Conservation (phyloP, 2,888 invertebrate genomes). For the Mesorhabditis belari region DNA sequence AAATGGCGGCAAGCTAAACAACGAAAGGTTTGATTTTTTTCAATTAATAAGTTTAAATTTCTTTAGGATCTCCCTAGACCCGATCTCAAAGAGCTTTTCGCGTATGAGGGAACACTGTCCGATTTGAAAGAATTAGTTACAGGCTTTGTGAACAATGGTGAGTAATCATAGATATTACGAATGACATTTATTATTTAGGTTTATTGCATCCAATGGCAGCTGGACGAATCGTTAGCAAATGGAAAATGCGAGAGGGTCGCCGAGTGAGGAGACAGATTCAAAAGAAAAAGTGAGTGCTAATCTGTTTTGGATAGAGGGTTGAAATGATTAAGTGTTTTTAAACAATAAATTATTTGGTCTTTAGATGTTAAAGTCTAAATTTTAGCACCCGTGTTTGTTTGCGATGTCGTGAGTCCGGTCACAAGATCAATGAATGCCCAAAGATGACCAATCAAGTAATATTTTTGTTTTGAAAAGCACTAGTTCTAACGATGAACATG, state of each 20-base stretch:
- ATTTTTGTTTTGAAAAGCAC: background rate
- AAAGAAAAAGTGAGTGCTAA: constrained; percentile 18
- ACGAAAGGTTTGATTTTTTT: background rate
- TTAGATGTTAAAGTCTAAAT: background rate
- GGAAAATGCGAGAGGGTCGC: constrained; percentile 30
- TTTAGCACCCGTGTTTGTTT: constrained; percentile 61
- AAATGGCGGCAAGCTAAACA: background rate
- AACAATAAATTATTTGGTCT: background rate
- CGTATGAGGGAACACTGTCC: background rate
- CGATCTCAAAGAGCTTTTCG: background rate
- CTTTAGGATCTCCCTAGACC: background rate
- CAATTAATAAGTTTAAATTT: background rate
- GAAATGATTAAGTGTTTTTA: background rate
- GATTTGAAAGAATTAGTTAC: background rate
- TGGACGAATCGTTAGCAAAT: constrained; percentile 19
- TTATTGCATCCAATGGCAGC: background rate
- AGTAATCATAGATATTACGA: background rate
- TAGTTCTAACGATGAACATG: no score
- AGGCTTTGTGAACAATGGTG: background rate
- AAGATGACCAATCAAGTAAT: constrained; percentile 52
- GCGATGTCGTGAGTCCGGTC: constrained; percentile 73
- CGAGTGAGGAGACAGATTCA: constrained; percentile 25
- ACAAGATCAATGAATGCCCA: constrained; percentile 75
- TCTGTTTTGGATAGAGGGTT: background rate
- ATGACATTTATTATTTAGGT: background rate